Base-by-base conservation (phyloP, 2,888 invertebrate species). In the Allygus modestus region DNA sequence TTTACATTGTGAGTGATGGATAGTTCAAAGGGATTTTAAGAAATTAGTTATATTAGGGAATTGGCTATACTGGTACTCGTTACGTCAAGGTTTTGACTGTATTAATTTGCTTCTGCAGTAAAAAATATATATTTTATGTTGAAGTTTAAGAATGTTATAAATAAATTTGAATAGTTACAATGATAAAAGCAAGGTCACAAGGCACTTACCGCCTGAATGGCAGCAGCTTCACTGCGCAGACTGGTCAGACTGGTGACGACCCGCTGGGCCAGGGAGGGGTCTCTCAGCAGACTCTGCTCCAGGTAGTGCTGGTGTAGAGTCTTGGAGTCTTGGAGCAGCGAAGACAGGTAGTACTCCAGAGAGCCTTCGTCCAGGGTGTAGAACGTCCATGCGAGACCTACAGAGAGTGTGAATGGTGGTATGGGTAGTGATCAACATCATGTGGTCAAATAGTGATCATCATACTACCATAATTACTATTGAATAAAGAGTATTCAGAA, bases 361-460 rank as follows among this genome's bases (percentile, higher is more conserved):
- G 87, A 87, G 20, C 87, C 87, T 83, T 87, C 87, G 31, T 86
- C 84, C 58, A 87, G 84, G 11, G 87, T 87, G 77, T 85, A 86
- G 77, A 85, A 86, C 17, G 87, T 85, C 87, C 87, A 87, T 58
- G 87, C 86, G 28, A 86, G 82, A 33, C 87, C 87, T 87, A 15
- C 11, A n/a, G n/a, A n/a, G n/a, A n/a, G n/a, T n/a, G n/a, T n/a
- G n/a, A n/a, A 65, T n/a, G n/a, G n/a, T n/a, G n/a, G n/a, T 20
- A 58, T 12, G 23, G 17, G 23, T n/a, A n/a, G 28, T 23, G 11
- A 33, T 15, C 17, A 7, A n/a, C 58, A 58, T 20, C 20, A n/a
- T 20, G 11, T 58, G 58, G 46, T 73, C 20, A 41, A 31, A 23
- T 84, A 41, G 58, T 85, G 82, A 17, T 79, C 83, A 0, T 77